phyloP scores from a whole-genome alignment of 2,888 invertebrate species.

The Melanotus villosus region DNA sequence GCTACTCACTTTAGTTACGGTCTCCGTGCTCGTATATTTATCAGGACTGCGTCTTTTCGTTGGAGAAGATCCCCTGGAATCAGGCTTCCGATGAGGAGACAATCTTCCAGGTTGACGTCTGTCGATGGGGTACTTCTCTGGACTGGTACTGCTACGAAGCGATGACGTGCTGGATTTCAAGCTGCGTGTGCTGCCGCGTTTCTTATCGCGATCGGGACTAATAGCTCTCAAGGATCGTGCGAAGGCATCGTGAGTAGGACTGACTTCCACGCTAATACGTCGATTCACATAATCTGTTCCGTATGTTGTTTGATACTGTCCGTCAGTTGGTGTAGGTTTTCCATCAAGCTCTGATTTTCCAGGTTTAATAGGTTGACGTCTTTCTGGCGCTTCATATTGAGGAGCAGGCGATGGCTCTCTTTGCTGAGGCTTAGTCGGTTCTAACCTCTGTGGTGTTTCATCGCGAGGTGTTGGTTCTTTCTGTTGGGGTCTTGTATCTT shows the following conservation, averaged over 20 bases:
- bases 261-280: slow-evolving; percentile 75
- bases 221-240: slow-evolving; percentile 80
- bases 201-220: slow-evolving; percentile 71
- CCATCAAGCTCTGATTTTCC: slow-evolving; percentile 60
- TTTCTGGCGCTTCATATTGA: slow-evolving; percentile 54
- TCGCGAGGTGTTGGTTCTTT: slow-evolving; percentile 28
- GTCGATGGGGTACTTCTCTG: slow-evolving; percentile 58
- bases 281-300: slow-evolving; percentile 70
- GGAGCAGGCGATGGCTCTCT: slow-evolving; percentile 5
- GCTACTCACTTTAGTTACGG: neutral
- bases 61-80: slow-evolving; percentile 59
- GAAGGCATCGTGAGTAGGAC: slow-evolving; percentile 83
- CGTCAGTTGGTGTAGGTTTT: slow-evolving; percentile 57
- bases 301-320: slow-evolving; percentile 73
- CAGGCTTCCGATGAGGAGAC: slow-evolving; percentile 61
- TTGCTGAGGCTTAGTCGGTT: slow-evolving; percentile 57
- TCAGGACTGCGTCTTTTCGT: slow-evolving; percentile 58
- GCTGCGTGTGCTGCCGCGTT: slow-evolving; percentile 70
- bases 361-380: slow-evolving; percentile 59
- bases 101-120: slow-evolving; percentile 54
- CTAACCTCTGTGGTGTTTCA: slow-evolving; percentile 55
- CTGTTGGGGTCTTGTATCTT: neutral
- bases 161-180: slow-evolving; percentile 71
- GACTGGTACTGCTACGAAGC: slow-evolving; percentile 70
- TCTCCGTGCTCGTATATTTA: slow-evolving; percentile 53